These are phyloP conservation scores for Catostylus mosaicus DNA, from an alignment of 30 jellyfish, hydroid and myxozoan species.

Conservation along the genomic window DNA sequence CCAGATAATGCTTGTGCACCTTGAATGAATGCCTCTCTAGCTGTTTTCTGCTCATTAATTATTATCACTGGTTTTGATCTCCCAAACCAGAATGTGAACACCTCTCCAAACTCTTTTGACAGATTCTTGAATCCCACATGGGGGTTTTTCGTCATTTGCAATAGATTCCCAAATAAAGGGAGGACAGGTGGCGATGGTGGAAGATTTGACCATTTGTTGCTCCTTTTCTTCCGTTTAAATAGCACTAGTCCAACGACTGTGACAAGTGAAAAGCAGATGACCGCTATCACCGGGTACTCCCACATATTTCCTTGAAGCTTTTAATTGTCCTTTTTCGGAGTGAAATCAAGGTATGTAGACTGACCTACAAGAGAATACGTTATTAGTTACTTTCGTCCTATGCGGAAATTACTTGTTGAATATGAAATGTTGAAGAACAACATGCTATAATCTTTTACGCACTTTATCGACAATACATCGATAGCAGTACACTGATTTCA, in stretches of 20 bases:
- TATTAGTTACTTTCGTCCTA: too few species aligned
- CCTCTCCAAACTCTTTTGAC: slow-evolving; percentile 44
- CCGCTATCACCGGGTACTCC: not conserved
- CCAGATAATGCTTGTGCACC: slow-evolving; percentile 67
- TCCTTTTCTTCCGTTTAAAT: not conserved
- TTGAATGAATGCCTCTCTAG: slow-evolving; percentile 65
- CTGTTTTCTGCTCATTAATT: slow-evolving; percentile 59
- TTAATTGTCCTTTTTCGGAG: not conserved
- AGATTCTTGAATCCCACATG: slow-evolving; percentile 32
- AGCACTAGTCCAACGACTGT: slow-evolving; percentile 5
- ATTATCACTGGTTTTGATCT: slow-evolving; percentile 66
- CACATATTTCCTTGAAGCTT: not conserved
- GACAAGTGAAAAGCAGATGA: slow-evolving; percentile 3
- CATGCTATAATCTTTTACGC: too few species aligned
- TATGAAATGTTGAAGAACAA: too few species aligned
- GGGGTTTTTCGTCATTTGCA: slow-evolving; percentile 40
- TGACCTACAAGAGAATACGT: not conserved
- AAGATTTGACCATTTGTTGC: slow-evolving; percentile 24
- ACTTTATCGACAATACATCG: too few species aligned
- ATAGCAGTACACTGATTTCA: too few species aligned
- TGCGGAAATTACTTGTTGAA: too few species aligned
- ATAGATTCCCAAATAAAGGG: slow-evolving; percentile 71
- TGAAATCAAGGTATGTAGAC: not conserved
- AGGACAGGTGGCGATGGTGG: slow-evolving; percentile 79
- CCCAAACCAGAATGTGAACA: slow-evolving; percentile 81